Evolutionary conservation across 2,113 vertebrate species (phyloP).

Genomic region (Tympanuchus pallidicinctus): DNA sequence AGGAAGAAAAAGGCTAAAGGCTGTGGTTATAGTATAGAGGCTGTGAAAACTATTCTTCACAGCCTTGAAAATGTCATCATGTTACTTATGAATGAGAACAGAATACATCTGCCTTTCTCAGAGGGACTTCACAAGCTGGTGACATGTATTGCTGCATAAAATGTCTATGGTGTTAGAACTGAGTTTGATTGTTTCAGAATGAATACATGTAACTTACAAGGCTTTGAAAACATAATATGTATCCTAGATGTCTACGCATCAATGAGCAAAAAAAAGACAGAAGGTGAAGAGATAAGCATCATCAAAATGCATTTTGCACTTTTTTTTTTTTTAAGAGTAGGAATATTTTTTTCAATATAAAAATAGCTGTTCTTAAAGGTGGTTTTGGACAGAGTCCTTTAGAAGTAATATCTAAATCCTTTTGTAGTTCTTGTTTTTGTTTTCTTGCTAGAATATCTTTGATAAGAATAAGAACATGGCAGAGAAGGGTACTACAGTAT

Average conservation of each 20-base stretch:
- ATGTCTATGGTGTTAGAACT: not conserved
- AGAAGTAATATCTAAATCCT: not conserved
- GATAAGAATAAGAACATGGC: not conserved
- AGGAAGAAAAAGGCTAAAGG: not conserved
- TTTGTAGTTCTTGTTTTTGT: not conserved
- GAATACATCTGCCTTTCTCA: not conserved
- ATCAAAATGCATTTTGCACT: not conserved
- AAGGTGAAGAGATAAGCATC: not conserved
- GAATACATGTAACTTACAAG: not conserved
- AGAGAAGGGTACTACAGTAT: not conserved
- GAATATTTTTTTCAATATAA: not conserved
- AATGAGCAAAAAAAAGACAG: not conserved
- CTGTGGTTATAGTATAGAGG: not conserved
- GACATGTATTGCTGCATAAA: not conserved
- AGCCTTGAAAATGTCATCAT: not conserved
- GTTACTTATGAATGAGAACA: not conserved
- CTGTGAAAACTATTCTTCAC: not conserved
- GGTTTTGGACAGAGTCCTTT: not conserved
- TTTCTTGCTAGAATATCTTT: slow-evolving; percentile 16
- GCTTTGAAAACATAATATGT: not conserved
- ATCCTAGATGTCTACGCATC: not conserved
- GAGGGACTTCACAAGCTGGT: not conserved
- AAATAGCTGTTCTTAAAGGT: not conserved
- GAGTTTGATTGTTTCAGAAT: not conserved
- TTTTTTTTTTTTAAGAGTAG: not conserved